Base-by-base conservation (phyloP, 2,797 vertebrate species). In the Muscicapa comitata region DNA sequence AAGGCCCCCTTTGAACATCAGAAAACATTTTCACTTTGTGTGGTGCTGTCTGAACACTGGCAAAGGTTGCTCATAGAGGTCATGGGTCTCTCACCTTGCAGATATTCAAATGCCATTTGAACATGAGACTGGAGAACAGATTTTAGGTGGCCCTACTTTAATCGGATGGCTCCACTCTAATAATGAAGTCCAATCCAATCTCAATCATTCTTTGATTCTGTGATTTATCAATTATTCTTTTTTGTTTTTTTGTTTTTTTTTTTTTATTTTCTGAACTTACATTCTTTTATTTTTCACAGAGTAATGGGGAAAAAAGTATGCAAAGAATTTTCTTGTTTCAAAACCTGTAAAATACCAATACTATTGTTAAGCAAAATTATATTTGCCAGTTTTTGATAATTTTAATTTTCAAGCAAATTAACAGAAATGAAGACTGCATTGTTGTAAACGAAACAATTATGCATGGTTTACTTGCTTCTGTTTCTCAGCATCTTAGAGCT, bases 161-260 rank as follows among this genome's bases (percentile, higher is more conserved):
- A 40, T 2, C 17, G 1, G 2, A 14, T 10, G 9, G 3, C 2
- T 81, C 11, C 19, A 8, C 0, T 5, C 9, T 18, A 61, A 53
- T 15, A 1, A 37, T 71, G 19, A 72, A 15, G 3, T 68, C 13
- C 12, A 23, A 37, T 68, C 31, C 24, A 59, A 21, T 40, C 12
- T 28, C 9, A 65, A 9, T 37, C 4, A 18, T 50, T 45, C 17
- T 33, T 8, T 67, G 20, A 65, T 59, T 57, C 47, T 61, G 17
- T 74, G 11, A 29, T 63, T 62, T 33, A 38, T 35, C 1, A 2
- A 10, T 42, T 73, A 73, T 61, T 86, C 40, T 31, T 19, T 33
- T 33, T 23, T 14, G 13, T 13, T 19, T 29, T 50, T 3, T n/a
- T n/a, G n/a, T n/a, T 50, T 50, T 86, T 65, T 78, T 54, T 55